These are phyloP conservation scores for Dromococcyx pavoninus DNA, from an alignment of 2,797 vertebrate species.

Conservation along the genomic window DNA sequence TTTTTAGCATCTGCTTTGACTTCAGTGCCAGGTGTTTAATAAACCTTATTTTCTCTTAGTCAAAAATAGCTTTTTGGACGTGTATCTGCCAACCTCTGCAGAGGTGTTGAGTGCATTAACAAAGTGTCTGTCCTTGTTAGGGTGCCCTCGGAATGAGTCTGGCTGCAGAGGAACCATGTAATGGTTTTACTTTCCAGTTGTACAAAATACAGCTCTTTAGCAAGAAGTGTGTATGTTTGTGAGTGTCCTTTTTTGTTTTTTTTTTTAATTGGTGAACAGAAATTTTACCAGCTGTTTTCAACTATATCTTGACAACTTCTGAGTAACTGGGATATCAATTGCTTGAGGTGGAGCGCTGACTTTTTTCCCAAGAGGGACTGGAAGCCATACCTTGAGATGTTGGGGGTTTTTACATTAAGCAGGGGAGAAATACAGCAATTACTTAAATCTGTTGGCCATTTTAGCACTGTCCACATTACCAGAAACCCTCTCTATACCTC, in stretches of 20 bases:
- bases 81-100: accelerated
- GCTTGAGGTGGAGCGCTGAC: not conserved
- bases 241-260: not conserved
- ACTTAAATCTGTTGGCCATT: not conserved
- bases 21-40: not conserved
- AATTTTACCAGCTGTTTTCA: not conserved
- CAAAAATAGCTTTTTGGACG: not conserved
- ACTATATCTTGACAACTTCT: not conserved
- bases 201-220: not conserved
- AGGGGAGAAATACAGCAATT: not conserved
- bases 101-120: not conserved
- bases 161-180: not conserved
- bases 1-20: not conserved
- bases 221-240: accelerated
- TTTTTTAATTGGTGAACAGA: not conserved
- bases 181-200: not conserved
- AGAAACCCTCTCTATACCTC: not conserved
- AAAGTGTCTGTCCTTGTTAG: not conserved
- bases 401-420: accelerated
- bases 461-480: not conserved
- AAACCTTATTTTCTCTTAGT: not conserved
- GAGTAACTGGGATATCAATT: not conserved
- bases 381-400: not conserved
- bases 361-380: not conserved
- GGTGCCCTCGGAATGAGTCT: not conserved